Base-by-base conservation (phyloP, 2,113 vertebrate species). In the Mobula birostris region DNA sequence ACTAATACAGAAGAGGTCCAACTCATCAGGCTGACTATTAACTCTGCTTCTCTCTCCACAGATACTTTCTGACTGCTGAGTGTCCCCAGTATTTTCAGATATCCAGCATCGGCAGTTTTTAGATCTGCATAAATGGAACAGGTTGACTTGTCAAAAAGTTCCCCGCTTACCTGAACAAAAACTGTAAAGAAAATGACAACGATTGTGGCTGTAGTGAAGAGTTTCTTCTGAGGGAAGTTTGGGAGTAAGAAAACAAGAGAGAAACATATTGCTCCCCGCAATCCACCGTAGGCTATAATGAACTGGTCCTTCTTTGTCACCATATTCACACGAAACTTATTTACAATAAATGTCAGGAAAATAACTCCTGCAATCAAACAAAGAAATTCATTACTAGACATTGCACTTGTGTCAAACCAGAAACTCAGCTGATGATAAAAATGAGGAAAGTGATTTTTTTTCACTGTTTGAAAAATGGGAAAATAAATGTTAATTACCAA, bases 181-280 rank as follows among this genome's bases (percentile, higher is more conserved):
- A 98, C 97, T 0, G 97, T 98, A 95, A 98, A 98, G 94, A 98
- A 96, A 94, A 98, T 98, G 94, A 98, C 97, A 0, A 97, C 97
- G 0, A 97, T 98, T 21, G 97, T 98, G 12, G 97, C 97, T 24
- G 97, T 97, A 94, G 98, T 98, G 95, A 98, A 98, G 90, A 98
- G 97, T 83, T 97, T 97, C 95, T 98, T 98, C 94, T 97, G 97
- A 36, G 95, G 97, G 66, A 98, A 98, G 66, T 98, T 97, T 0
- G 97, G 97, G 0, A 98, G 97, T 94, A 98, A 95, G 95, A 97
- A 98, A 85, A 98, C 97, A 94, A 98, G 94, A 2, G 97, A 98
- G 95, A 98, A 98, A 70, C 97, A 98, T 95, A 98, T 98, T 72
- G 98, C 97, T 12, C 97, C 97, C 40, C 97, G 95, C 48, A 98